These are phyloP conservation scores for Cerastoderma edule DNA, from an alignment of 2,888 invertebrate species.

Conservation along the genomic window DNA sequence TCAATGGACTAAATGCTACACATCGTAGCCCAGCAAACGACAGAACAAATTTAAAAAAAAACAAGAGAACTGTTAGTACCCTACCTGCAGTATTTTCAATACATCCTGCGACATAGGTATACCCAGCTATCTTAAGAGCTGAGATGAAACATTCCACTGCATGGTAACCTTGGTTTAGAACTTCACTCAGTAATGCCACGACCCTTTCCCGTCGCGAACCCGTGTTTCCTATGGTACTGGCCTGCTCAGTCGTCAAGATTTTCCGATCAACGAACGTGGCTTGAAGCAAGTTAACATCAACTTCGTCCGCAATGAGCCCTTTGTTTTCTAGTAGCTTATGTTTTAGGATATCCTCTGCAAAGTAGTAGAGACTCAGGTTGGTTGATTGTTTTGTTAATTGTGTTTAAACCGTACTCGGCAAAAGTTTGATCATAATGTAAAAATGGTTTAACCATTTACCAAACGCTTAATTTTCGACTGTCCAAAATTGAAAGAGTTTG, in stretches of 20 bases:
- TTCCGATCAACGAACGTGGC: not conserved
- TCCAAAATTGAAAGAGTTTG: too few species aligned
- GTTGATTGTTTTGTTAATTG: too few species aligned
- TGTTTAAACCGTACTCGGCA: too few species aligned
- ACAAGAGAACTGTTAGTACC: too few species aligned
- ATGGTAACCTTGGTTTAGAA: not conserved
- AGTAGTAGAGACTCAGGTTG: too few species aligned
- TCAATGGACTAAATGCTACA: too few species aligned
- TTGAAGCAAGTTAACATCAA: not conserved
- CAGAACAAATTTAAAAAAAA: too few species aligned
- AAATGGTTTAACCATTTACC: too few species aligned
- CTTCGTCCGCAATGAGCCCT: not conserved
- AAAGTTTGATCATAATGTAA: too few species aligned
- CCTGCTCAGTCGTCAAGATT: not conserved
- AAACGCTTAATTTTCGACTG: too few species aligned
- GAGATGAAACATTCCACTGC: slow-evolving; percentile 1
- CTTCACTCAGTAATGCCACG: not conserved
- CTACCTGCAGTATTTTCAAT: slow-evolving; percentile 19
- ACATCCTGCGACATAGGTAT: not conserved
- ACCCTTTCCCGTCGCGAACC: not conserved
- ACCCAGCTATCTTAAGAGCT: slow-evolving; percentile 9
- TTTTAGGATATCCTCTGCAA: slow-evolving; percentile 4
- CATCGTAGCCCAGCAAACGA: too few species aligned
- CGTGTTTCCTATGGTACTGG: not conserved
- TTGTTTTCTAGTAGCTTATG: slow-evolving; percentile 4